Conservation (phyloP, 2,113 vertebrate species). For the Plecotus auritus region DNA sequence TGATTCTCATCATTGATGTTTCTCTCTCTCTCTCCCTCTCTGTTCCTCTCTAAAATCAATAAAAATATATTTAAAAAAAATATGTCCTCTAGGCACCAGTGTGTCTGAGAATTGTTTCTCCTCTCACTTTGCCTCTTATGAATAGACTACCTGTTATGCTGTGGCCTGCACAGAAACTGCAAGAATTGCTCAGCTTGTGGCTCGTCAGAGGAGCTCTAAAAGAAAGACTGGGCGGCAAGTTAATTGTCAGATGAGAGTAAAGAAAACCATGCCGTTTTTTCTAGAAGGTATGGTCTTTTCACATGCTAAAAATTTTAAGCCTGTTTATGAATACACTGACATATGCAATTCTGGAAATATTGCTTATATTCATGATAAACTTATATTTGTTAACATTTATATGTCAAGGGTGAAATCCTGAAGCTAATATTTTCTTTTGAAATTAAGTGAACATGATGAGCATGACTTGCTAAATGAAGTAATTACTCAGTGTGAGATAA, state of each 20-base stretch:
- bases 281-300: constrained; percentile 81
- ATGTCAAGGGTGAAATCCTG: background rate
- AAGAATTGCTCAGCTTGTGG: constrained; percentile 90
- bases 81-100: background rate
- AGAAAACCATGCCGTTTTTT: constrained; percentile 83
- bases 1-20: too few relatives aligned
- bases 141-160: constrained; percentile 88
- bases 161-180: constrained; percentile 86
- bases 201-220: constrained; percentile 88
- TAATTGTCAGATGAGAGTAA: constrained; percentile 91
- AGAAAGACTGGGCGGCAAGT: constrained; percentile 85
- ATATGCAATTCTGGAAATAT: background rate
- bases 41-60: background rate
- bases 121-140: background rate
- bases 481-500: background rate
- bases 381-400: background rate
- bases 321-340: background rate
- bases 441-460: background rate
- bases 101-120: constrained; percentile 14
- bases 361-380: constrained; percentile 7
- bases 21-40: too few relatives aligned
- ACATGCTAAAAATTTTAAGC: background rate
- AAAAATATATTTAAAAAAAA: background rate
- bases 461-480: background rate
- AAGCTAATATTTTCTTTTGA: constrained; percentile 24